Evolutionary conservation across 1,140 invertebrate species (phyloP), one percentile per base, ranked within the genome.

Genomic region (Drosophila seguyi): DNA sequence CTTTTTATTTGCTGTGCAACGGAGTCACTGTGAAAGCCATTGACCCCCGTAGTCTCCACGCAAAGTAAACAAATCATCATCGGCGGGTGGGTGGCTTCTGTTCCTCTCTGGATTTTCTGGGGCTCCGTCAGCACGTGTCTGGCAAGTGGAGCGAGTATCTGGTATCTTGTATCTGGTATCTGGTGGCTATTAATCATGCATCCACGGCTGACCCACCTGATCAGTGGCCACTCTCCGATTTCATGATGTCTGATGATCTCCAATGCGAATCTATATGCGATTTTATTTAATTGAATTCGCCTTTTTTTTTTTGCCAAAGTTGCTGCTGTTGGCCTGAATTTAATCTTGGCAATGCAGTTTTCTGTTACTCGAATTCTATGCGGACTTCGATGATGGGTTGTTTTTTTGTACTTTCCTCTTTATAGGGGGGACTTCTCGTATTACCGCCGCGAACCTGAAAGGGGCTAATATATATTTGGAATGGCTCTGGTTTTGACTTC

Each of bases 261-360:
- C 11, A 7, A 20, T 34, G 34, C 27, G 31, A 73, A 53, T 53
- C 20, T 72, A 72, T 22, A 34, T 41, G 34, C 34, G 52, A 42
- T 38, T 31, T 47, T 6, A 45, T 45, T 47, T 8, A n/a, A 25
- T n/a, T 25, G 14, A 39, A 44, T 36, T 27, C 2, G 34, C 36
- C n/a, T 45, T 14, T 45, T 13, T 14, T 45, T 13, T 25, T 36
- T 25, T 29, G 18, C 14, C n/a, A 48, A 48, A n/a, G n/a, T 52
- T 39, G 29, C 18, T 31, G n/a, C 16, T 62, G 18, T 29, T 79
- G 75, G 66, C 75, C 74, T 79, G 75, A 63, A 59, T 79, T 71
- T 63, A 59, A 71, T 79, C 66, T 79, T 77, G 74, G 53, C 75
- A 71, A 25, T 79, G 75, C 75, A 79, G 14, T 79, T 76, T 79